phyloP scores from a whole-genome alignment of 1,140 invertebrate genomes.

The Neocloeon triangulifer region DNA sequence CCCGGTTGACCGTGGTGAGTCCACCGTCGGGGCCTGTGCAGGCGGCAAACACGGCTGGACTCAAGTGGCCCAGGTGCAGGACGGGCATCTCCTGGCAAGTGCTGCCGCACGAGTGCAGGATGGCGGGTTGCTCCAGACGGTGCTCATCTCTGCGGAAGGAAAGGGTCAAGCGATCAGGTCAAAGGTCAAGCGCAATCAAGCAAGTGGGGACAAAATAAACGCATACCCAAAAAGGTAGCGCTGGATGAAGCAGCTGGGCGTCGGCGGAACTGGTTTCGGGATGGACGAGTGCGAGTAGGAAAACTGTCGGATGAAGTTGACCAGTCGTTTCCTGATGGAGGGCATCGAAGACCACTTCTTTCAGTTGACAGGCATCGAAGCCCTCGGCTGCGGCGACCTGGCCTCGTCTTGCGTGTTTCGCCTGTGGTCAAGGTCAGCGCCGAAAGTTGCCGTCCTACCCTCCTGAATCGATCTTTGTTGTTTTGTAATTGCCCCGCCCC shows the following conservation, averaged over 20 bases:
- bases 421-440: too few species aligned
- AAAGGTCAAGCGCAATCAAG: too few species aligned
- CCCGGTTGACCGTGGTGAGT: slow-evolving; percentile 42
- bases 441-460: too few species aligned
- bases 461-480: too few species aligned
- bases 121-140: neutral
- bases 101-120: slow-evolving; percentile 19
- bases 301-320: slow-evolving; percentile 46
- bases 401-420: too few species aligned
- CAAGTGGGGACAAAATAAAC: slow-evolving; percentile 7
- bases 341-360: too few species aligned
- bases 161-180: neutral
- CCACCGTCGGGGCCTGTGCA: slow-evolving; percentile 56
- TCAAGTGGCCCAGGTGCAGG: slow-evolving; percentile 19
- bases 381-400: too few species aligned
- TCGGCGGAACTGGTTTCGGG: slow-evolving; percentile 22
- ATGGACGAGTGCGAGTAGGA: slow-evolving; percentile 34
- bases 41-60: slow-evolving; percentile 29
- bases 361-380: too few species aligned
- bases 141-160: neutral
- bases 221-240: slow-evolving; percentile 51
- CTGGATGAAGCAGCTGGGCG: slow-evolving; percentile 42
- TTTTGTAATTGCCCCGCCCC: too few species aligned
- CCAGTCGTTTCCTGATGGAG: slow-evolving; percentile 45
- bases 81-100: slow-evolving; percentile 34